These are phyloP conservation scores for Papilio demoleus DNA, from an alignment of 2,888 invertebrate species.

Conservation along the genomic window DNA sequence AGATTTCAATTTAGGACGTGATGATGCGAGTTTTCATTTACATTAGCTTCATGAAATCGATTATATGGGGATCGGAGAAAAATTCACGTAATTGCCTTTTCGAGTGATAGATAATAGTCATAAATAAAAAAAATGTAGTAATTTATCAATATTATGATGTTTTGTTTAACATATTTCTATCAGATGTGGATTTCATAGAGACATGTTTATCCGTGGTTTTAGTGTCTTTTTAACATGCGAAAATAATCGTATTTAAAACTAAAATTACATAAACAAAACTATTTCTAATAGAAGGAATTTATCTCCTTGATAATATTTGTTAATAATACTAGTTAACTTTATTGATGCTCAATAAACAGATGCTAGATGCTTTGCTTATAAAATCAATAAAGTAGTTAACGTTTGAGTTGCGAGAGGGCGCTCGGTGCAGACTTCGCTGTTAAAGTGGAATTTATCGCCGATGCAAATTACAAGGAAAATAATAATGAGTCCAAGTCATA, in stretches of 20 bases:
- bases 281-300: not conserved
- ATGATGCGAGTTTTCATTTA: conserved; percentile 81
- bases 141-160: not conserved
- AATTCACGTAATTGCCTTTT: conserved; percentile 12
- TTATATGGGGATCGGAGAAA: conserved; percentile 27
- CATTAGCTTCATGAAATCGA: conserved; percentile 51
- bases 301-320: not conserved
- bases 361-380: conserved; percentile 23
- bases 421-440: conserved; percentile 29
- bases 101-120: conserved; percentile 3
- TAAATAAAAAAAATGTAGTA: not conserved
- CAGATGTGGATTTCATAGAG: not conserved
- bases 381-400: conserved; percentile 38
- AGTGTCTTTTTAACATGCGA: not conserved
- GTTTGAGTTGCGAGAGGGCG: conserved; percentile 9
- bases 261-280: no score
- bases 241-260: not conserved
- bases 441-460: conserved; percentile 41
- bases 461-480: conserved; percentile 43
- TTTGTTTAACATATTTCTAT: not conserved
- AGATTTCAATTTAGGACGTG: conserved; percentile 84
- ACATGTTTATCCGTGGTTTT: not conserved
- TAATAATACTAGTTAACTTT: not conserved
- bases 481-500: conserved; percentile 75
- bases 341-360: conserved; percentile 13